These are phyloP conservation scores for Diarsia dahlii DNA, from an alignment of 2,888 invertebrate genomes.

Conservation along the genomic window DNA sequence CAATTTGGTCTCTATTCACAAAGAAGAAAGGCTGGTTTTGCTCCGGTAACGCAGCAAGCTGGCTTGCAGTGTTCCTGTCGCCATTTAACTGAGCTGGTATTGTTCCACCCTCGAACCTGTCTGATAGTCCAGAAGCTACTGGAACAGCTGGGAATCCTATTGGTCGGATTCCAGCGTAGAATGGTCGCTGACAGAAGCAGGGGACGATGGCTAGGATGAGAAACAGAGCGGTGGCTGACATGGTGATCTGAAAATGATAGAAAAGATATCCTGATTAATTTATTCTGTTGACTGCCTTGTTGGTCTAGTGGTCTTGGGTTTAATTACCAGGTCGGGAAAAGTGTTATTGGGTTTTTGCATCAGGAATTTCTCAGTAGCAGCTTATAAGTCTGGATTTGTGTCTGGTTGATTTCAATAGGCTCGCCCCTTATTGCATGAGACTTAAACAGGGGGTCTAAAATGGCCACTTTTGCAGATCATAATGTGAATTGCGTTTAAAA, in stretches of 20 bases:
- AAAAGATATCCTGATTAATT: neutral
- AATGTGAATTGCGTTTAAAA: too few species aligned
- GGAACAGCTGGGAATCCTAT: slow-evolving; percentile 52
- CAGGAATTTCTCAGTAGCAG: too few species aligned
- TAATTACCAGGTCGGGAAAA: too few species aligned
- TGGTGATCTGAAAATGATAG: slow-evolving; percentile 49
- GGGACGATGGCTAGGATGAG: slow-evolving; percentile 53
- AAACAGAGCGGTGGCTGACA: slow-evolving; percentile 39
- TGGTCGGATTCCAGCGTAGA: slow-evolving; percentile 84
- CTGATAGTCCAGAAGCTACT: slow-evolving; percentile 19
- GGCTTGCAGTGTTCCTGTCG: slow-evolving; percentile 71
- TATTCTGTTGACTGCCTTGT: neutral
- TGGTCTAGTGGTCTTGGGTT: too few species aligned
- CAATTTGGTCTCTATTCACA: slow-evolving; percentile 72
- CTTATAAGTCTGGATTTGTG: too few species aligned
- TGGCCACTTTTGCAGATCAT: too few species aligned
- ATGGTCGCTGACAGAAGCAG: slow-evolving; percentile 88
- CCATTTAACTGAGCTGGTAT: slow-evolving; percentile 63
- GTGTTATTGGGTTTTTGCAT: too few species aligned
- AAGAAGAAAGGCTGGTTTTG: slow-evolving; percentile 61
- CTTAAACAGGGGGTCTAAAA: too few species aligned
- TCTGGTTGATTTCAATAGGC: too few species aligned
- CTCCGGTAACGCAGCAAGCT: slow-evolving; percentile 61
- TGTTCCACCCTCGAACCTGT: slow-evolving; percentile 37
- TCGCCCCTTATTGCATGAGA: too few species aligned